These are phyloP conservation scores for Ictalurus punctatus DNA, from an alignment of 2,113 vertebrate genomes.

Conservation along the genomic window DNA sequence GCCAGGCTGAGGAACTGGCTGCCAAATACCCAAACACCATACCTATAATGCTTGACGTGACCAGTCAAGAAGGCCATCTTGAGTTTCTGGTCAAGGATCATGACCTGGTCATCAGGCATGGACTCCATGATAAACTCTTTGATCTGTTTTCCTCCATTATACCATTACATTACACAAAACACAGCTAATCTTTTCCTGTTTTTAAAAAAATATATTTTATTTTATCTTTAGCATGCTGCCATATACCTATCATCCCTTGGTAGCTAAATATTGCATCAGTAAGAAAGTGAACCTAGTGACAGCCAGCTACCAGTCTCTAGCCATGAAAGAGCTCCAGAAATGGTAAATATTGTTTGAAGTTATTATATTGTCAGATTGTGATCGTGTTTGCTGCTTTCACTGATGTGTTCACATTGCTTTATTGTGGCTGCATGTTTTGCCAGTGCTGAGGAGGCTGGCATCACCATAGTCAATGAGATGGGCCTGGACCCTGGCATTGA, in stretches of 20 bases:
- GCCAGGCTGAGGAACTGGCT: constrained; percentile 82
- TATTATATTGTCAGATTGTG: neutral
- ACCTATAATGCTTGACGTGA: constrained; percentile 78
- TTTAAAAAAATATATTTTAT: neutral
- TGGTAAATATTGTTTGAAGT: constrained; percentile 69
- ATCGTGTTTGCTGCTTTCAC: constrained; percentile 18
- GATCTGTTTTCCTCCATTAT: neutral
- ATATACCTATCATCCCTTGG: constrained; percentile 80
- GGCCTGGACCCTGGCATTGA: constrained; percentile 98
- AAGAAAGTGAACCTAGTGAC: constrained; percentile 91
- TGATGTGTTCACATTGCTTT: neutral
- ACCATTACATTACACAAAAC: neutral
- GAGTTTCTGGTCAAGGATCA: constrained; percentile 84
- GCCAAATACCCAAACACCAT: constrained; percentile 80
- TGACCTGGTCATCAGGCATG: constrained; percentile 91
- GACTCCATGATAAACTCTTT: neutral
- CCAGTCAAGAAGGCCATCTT: constrained; percentile 79
- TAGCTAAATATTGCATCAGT: constrained; percentile 88
- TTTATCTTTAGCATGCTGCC: constrained; percentile 83
- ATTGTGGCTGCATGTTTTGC: constrained; percentile 35
- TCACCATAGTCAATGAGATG: constrained; percentile 89
- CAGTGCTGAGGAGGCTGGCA: constrained; percentile 86
- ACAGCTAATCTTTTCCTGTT: neutral
- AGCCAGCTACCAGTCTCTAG: constrained; percentile 90
- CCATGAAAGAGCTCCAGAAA: constrained; percentile 86